Evolutionary conservation across 2,888 invertebrate genomes (phyloP), one percentile per base, ranked within the genome.

Genomic region (Papilio demoleus): DNA sequence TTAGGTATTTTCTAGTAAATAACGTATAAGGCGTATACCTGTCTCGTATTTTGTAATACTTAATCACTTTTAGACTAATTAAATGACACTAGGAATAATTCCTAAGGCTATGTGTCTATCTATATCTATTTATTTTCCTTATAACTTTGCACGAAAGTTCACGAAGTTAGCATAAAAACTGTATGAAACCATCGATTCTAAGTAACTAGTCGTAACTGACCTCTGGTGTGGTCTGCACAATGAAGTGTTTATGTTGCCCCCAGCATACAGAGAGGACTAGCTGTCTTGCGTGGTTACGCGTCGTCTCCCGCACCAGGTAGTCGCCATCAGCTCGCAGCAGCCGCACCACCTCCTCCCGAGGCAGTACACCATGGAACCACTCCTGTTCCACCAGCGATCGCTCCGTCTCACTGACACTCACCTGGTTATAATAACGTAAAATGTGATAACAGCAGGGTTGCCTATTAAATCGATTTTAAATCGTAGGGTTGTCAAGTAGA

Each of bases 361-460:
- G 99, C 70, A 99, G 88, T 12, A 99, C 98, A 0, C 99, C 99
- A 83, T 99, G 99, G 90, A 99, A 99, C 98, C 98, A 99, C 85
- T 98, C 98, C 88, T 98, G 98, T 77, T 98, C 97, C 72, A 97
- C 96, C 59, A 97, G 88, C 12, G 95, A 95, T 50, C 96, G 95
- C 81, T 95, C 95, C 19, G 90, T 91, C 77, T 93, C 92, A 62
- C 87, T 87, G 72, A 90, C 92, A 74, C 85, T 87, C 70, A 92
- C 89, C 92, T 92, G 74, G 4, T 34, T 74, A 67, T 65, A 47
- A 60, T 31, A 31, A 47, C 11, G 9, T n/a, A 12, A n/a, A 1
- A 0, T 31, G 2, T 31, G 11, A 31, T 31, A 2, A 53, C 9
- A 3, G 31, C 17, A 53, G 31, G 17, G 27, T 14, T 50, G 34